A percentile compares a stretch with the other conserved stretches of the same genome.
Evolutionary conservation across 2,113 vertebrate genomes (phyloP).

Genomic region (Fulica atra): DNA sequence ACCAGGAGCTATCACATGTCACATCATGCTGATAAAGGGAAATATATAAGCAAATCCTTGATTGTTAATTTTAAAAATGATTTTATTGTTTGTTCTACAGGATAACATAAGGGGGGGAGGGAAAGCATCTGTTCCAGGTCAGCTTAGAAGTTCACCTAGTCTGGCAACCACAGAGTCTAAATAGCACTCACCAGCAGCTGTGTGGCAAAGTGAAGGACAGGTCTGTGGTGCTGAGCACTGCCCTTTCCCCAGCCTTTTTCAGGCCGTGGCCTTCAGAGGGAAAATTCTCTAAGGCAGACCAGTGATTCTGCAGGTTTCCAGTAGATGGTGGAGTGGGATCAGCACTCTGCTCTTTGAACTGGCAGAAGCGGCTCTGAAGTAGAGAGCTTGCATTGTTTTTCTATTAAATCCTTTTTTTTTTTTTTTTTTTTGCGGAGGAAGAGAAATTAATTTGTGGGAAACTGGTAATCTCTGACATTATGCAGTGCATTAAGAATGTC

Average conservation of each 20-base stretch:
- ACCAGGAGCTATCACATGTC: too few relatives aligned
- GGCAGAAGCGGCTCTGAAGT: not conserved
- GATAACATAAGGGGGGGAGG: not conserved
- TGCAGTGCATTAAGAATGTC: not conserved
- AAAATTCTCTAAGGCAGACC: not conserved
- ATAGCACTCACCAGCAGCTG: not conserved
- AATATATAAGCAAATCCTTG: not conserved
- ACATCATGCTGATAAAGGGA: not conserved
- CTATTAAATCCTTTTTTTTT: not conserved
- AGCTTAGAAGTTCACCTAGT: not conserved
- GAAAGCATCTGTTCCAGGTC: not conserved
- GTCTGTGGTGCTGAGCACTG: not conserved
- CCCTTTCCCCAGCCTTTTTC: not conserved
- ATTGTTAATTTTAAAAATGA: not conserved
- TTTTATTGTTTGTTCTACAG: not conserved
- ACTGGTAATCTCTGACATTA: not conserved
- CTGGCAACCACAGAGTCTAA: not conserved
- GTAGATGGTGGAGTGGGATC: slow-evolving; percentile 55
- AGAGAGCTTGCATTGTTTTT: not conserved
- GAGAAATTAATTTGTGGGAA: not conserved
- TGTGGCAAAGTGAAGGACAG: not conserved
- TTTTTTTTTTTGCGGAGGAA: not conserved
- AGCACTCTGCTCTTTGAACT: not conserved
- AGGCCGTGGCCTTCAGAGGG: rapidly evolving
- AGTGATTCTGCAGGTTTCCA: slow-evolving; percentile 37